A percentile compares a stretch with the other conserved stretches of the same genome.
Evolutionary conservation across 35 echinoderm and acorn worm species (phyloP).

Genomic region (Acanthaster planci): DNA sequence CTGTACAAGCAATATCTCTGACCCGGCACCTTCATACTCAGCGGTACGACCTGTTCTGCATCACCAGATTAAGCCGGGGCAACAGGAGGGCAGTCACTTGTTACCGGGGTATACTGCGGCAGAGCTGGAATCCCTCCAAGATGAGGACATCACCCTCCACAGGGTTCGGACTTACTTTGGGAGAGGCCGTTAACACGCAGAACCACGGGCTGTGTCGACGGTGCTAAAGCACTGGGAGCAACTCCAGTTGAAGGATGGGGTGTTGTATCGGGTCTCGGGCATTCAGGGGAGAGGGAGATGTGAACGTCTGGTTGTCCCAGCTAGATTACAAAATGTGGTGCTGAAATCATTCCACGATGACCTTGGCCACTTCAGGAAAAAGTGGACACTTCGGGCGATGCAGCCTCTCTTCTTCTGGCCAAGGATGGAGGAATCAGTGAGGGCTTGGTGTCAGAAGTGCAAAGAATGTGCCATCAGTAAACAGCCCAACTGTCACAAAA

Average conservation of each 20-base stretch:
- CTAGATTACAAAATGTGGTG: constrained; percentile 2
- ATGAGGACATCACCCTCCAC: neutral
- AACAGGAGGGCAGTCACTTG: neutral
- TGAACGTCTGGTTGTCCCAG: constrained; percentile 59
- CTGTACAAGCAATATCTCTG: neutral
- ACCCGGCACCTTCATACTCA: neutral
- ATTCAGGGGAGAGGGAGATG: neutral
- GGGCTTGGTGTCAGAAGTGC: constrained; percentile 40
- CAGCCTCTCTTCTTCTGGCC: constrained; percentile 54
- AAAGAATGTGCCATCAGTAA: constrained; percentile 41
- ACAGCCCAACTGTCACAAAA: constrained; percentile 23
- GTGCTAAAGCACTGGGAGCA: neutral
- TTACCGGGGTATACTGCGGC: neutral
- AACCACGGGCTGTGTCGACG: neutral
- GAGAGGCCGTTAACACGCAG: neutral
- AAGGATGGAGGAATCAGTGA: constrained; percentile 33
- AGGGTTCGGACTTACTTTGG: constrained; percentile 5
- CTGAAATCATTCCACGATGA: constrained; percentile 20
- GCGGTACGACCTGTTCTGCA: neutral
- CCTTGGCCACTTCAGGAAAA: constrained; percentile 51
- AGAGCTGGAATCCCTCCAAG: neutral
- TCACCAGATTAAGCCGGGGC: neutral
- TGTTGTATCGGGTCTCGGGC: neutral
- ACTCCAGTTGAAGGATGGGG: neutral
- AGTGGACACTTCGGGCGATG: constrained; percentile 27